Base-by-base conservation (phyloP, 2,797 vertebrate species). In the Phaenicophaeus curvirostris region DNA sequence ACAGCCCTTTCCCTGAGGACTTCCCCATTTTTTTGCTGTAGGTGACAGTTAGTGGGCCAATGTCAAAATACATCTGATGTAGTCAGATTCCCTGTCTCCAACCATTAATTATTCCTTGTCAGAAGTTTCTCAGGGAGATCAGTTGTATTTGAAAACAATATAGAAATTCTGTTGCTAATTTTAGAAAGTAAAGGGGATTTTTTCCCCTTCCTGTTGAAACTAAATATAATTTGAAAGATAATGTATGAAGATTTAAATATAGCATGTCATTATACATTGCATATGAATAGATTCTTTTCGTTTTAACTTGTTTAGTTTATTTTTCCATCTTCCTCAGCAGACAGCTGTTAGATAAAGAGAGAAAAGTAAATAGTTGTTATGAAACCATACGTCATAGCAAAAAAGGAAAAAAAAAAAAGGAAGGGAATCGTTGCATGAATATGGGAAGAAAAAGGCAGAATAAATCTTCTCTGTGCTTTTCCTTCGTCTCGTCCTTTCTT, bases 191-290 rank as follows among this genome's bases (percentile, higher is more conserved):
- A 86, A 62, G 65, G 73, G 50, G 67, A 67, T 66, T 77, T 92
- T 87, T 42, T 1, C 20, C 59, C 59, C 51, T 89, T 91, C 85
- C 80, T 80, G 80, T 86, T 87, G 87, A 93, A 94, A 90, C 94
- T 94, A 96, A 93, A 96, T 95, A 91, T 94, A 95, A 95, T 94
- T 91, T 88, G 91, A 90, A 96, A 96, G 93, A 93, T 95, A 96
- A 82, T 94, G 86, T 93, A 74, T 6, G 2, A 82, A 76, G 94
- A 74, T 71, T 94, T 95, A 97, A 95, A 96, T 94, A 93, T 90
- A 96, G 87, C 71, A 21, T 5, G n/a, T 78, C 89, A 94, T 96
- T 94, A 90, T 74, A 51, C 21, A 62, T 61, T 72, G 71, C 74
- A 74, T 76, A 71, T 90, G 91, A 96, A 93, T 94, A 87, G 83